Evolutionary conservation across 2,888 invertebrate species (phyloP).

Genomic region (Sericinus montela): DNA sequence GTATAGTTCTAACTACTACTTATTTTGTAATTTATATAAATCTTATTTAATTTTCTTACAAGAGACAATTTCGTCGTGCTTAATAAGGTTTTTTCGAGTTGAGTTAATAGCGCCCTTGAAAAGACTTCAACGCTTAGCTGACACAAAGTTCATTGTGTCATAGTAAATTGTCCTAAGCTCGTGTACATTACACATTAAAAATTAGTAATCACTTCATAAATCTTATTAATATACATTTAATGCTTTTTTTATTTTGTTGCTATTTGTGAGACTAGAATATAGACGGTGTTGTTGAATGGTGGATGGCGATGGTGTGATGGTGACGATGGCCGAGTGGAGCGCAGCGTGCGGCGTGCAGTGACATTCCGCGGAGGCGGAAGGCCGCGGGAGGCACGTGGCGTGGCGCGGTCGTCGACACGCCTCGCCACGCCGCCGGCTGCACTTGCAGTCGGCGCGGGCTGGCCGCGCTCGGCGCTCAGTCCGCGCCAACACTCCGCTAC

Average conservation of each 20-base stretch:
- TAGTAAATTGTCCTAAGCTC: slow-evolving; percentile 19
- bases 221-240: too few relatives aligned
- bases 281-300: not conserved
- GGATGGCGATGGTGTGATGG: not conserved
- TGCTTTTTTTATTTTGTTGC: too few relatives aligned
- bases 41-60: slow-evolving; percentile 4
- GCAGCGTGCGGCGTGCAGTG: not conserved
- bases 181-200: slow-evolving; percentile 6
- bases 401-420: slow-evolving; percentile 33
- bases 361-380: slow-evolving; percentile 34
- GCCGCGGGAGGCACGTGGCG: slow-evolving; percentile 26
- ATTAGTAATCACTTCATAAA: not conserved
- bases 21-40: too few relatives aligned
- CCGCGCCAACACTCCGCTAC: slow-evolving; percentile 58
- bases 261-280: too few relatives aligned
- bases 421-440: slow-evolving; percentile 37
- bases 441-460: slow-evolving; percentile 41
- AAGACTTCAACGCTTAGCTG: slow-evolving; percentile 71
- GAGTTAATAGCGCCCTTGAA: slow-evolving; percentile 68
- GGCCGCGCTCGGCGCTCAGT: slow-evolving; percentile 40
- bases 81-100: slow-evolving; percentile 41
- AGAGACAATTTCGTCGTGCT: slow-evolving; percentile 18
- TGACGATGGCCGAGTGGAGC: slow-evolving; percentile 11
- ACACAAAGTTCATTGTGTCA: slow-evolving; percentile 60
- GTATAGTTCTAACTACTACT: too few relatives aligned